Percentiles rank a stretch among this genome's conserved stretches.
Evolutionary conservation across 2,888 invertebrate species (phyloP).

Genomic region (Lymantria monacha): DNA sequence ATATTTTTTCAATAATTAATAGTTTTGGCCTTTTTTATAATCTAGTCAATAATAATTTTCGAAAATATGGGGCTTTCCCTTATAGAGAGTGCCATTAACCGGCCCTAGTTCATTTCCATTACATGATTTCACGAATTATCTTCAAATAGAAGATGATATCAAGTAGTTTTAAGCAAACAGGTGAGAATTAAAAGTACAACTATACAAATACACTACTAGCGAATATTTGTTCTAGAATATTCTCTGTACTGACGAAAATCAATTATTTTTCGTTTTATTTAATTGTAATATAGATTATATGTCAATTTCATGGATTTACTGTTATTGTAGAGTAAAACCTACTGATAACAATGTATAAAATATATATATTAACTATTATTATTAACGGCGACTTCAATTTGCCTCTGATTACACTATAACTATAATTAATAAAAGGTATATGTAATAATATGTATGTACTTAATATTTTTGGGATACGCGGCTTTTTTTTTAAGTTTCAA

Average conservation of each 20-base stretch:
- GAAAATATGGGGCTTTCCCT: background rate
- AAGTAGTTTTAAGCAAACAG: slow-evolving; percentile 43
- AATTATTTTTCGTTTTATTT: slow-evolving; percentile 44
- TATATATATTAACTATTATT: no score
- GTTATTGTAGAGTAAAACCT: slow-evolving; percentile 32
- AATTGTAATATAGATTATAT: slow-evolving; percentile 39
- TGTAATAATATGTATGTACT: slow-evolving; percentile 39
- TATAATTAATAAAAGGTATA: slow-evolving; percentile 3
- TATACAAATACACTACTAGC: slow-evolving; percentile 51
- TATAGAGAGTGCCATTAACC: slow-evolving; percentile 23
- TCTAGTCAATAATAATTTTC: slow-evolving; percentile 32
- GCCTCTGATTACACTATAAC: no score
- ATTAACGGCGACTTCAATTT: no score
- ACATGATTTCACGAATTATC: slow-evolving; percentile 9
- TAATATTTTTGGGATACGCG: slow-evolving; percentile 6
- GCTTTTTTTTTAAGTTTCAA: no score
- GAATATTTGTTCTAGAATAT: slow-evolving; percentile 77
- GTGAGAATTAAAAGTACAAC: slow-evolving; percentile 63
- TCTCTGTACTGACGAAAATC: slow-evolving; percentile 46
- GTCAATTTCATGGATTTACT: slow-evolving; percentile 62
- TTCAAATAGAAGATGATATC: slow-evolving; percentile 31
- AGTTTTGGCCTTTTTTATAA: slow-evolving; percentile 24
- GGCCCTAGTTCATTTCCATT: slow-evolving; percentile 9
- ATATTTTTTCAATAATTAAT: slow-evolving; percentile 7
- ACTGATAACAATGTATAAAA: no score